phyloP scores from a whole-genome alignment of 2,113 vertebrate genomes.

The Leptobrachium ailaonicum region DNA sequence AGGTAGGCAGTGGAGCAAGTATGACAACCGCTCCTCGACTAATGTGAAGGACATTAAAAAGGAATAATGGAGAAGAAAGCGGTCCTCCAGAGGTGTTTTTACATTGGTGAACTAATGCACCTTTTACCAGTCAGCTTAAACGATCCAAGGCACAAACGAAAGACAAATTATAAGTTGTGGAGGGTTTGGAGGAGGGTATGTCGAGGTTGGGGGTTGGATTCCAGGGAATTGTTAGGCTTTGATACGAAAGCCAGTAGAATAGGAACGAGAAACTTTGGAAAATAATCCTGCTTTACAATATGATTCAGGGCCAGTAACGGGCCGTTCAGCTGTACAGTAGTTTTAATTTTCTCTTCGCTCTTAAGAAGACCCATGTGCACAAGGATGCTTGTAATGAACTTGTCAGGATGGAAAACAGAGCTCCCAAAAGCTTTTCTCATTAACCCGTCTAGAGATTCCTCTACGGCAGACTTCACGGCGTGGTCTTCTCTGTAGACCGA shows the following conservation, averaged over 20 bases:
- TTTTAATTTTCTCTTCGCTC: slow-evolving; percentile 93
- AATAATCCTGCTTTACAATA: slow-evolving; percentile 90
- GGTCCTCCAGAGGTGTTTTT: too few relatives aligned
- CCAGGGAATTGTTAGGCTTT: slow-evolving; percentile 82
- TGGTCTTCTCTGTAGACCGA: slow-evolving; percentile 89
- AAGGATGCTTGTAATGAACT: slow-evolving; percentile 84
- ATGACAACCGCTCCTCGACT: too few relatives aligned
- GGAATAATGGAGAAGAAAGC: too few relatives aligned
- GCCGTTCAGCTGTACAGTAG: slow-evolving; percentile 79
- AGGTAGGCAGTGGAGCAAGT: too few relatives aligned
- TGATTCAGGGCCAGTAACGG: slow-evolving; percentile 88
- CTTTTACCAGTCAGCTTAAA: fast-evolving
- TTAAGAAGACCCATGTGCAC: slow-evolving; percentile 91
- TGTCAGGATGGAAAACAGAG: slow-evolving; percentile 77
- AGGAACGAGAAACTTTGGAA: slow-evolving; percentile 79
- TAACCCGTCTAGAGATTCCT: slow-evolving; percentile 79
- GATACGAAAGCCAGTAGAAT: slow-evolving; percentile 86
- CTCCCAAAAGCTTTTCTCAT: slow-evolving; percentile 84
- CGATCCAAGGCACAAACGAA: slow-evolving; percentile 5
- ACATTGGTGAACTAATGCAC: slow-evolving; percentile 19
- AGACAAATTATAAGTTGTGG: slow-evolving; percentile 63
- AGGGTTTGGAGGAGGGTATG: slow-evolving; percentile 81
- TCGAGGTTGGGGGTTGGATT: slow-evolving; percentile 78
- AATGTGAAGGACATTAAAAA: too few relatives aligned
- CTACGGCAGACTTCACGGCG: slow-evolving; percentile 76